phyloP scores from a whole-genome alignment of 2,797 vertebrate species.

The Melanotaenia nigrans region DNA sequence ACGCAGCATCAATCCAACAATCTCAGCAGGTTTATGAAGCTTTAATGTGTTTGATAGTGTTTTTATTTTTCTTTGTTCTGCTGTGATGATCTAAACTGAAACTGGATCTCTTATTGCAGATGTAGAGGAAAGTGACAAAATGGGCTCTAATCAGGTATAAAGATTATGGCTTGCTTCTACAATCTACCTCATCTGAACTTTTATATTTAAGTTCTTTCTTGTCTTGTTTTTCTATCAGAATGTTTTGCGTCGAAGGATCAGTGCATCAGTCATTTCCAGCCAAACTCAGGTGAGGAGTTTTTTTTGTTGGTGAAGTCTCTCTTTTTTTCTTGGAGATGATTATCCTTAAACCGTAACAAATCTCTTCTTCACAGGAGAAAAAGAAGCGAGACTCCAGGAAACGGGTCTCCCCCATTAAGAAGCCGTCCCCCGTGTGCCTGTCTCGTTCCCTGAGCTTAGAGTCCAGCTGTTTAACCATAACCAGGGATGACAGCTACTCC shows the following conservation, averaged over 20 bases:
- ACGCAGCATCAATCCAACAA: conserved; percentile 66
- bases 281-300: conserved; percentile 74
- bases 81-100: neutral
- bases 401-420: conserved; percentile 34
- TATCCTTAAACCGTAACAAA: neutral
- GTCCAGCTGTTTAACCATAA: conserved; percentile 38
- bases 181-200: conserved; percentile 40
- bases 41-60: neutral
- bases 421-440: conserved; percentile 2
- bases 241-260: conserved; percentile 80
- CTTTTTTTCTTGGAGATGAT: neutral
- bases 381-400: conserved; percentile 53
- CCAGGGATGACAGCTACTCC: conserved; percentile 37
- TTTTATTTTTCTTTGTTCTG: neutral
- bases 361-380: conserved; percentile 54
- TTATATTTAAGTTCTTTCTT: neutral
- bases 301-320: neutral
- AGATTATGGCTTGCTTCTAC: neutral
- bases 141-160: conserved; percentile 79
- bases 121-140: conserved; percentile 77
- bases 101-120: conserved; percentile 71
- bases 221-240: conserved; percentile 55
- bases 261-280: conserved; percentile 81
- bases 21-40: conserved; percentile 60
- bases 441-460: conserved; percentile 46